A percentile compares a stretch with the other conserved stretches of the same genome.
These are phyloP conservation scores for Drosophila serrata DNA, from an alignment of 1,140 invertebrate genomes.

Conservation along the genomic window DNA sequence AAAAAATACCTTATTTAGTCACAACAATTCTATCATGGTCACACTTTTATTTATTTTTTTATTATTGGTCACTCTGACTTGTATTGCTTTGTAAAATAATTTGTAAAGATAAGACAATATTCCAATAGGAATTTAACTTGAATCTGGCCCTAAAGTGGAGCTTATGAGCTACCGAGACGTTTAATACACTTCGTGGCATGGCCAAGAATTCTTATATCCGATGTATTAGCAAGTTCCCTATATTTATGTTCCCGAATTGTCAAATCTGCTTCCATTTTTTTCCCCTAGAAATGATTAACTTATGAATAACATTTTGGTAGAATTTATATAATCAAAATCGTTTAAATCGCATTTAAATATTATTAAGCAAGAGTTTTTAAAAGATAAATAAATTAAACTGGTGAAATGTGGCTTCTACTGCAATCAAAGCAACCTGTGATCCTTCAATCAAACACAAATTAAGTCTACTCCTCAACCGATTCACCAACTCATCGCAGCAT, in stretches of 20 bases:
- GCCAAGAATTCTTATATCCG: too few species aligned
- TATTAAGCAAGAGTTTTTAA: not conserved
- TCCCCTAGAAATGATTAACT: slow-evolving; percentile 23
- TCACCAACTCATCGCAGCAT: not conserved
- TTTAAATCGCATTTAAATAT: not conserved
- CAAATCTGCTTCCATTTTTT: slow-evolving; percentile 54
- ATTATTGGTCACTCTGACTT: not conserved
- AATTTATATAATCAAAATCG: not conserved
- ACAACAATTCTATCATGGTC: not conserved
- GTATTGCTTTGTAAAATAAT: too few species aligned
- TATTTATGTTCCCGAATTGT: slow-evolving; percentile 41
- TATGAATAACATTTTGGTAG: not conserved
- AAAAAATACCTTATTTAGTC: not conserved
- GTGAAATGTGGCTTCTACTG: not conserved
- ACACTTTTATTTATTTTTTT: too few species aligned
- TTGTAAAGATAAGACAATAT: not conserved
- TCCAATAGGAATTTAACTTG: slow-evolving; percentile 4
- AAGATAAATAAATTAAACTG: not conserved
- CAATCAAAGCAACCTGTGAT: slow-evolving; percentile 20
- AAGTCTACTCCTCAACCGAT: not conserved
- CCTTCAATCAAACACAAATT: slow-evolving; percentile 24
- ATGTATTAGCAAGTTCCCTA: slow-evolving; percentile 57
- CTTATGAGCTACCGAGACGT: slow-evolving; percentile 9
- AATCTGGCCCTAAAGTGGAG: slow-evolving; percentile 13
- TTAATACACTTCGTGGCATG: too few species aligned